Evolutionary conservation across 2,113 vertebrate genomes (phyloP), one percentile per base, ranked within the genome.

Genomic region (Butorides virescens): DNA sequence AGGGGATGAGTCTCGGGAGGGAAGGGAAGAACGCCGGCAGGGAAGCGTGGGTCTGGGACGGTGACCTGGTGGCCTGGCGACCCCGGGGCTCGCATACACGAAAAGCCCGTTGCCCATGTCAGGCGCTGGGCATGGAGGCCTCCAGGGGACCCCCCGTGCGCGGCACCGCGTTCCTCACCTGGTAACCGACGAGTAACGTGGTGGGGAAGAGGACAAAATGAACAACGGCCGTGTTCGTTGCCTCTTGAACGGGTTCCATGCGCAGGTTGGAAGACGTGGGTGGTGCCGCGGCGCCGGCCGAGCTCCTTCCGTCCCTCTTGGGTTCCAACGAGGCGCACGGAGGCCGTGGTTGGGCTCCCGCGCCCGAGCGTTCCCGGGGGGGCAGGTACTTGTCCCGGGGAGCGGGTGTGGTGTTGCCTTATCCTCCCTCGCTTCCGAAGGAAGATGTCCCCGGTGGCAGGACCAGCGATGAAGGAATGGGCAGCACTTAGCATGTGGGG

Each of bases 221-320:
- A 26, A 6, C 13, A 26, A 25, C 13, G n/a, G 49, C 20, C 0
- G 0, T 49, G 18, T 19, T 32, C 1, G 11, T 65, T 62, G 47
- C 50, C 53, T 74, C 6, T 39, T 12, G 10, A 7, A 16, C 3
- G 65, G 71, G 46, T 26, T 32, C 8, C 3, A 1, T 2, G 29
- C 32, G 4, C 6, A 10, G 44, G 23, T 3, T 13, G 20, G 37
- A 55, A 72, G 22, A 42, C 42, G 13, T 42, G 13, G 42, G 42
- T 15, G 0, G 39, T 39, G 1, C 47, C 8, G 52, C 42, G 17
- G 27, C 3, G 18, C 39, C 11, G 42, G 11, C 32, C 23, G 37
- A 49, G n/a, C 27, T 56, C 50, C 18, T 44, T 46, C 19, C n/a
- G 7, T 61, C 63, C 62, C 46, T 7, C 20, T 27, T 19, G 81